phyloP scores from a whole-genome alignment of 2,113 vertebrate species.

The Columba livia region DNA sequence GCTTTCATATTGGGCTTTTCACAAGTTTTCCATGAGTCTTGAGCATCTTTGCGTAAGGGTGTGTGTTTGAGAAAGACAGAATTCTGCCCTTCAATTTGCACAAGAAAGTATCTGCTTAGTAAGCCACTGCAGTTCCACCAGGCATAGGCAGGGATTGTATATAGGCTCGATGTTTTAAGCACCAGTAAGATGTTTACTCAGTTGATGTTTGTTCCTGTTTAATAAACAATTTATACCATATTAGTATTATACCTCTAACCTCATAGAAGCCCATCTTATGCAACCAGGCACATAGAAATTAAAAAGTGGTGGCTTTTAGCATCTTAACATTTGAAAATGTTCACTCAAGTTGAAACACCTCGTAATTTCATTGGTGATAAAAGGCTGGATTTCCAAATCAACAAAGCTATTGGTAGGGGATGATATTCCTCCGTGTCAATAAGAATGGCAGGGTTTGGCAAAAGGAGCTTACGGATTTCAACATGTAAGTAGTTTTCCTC shows the following conservation, averaged over 20 bases:
- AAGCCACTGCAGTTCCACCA: neutral
- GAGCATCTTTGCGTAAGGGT: neutral
- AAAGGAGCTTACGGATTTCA: neutral
- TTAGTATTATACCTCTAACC: neutral
- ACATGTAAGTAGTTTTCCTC: neutral
- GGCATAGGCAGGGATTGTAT: neutral
- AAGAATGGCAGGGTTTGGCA: neutral
- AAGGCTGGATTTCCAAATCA: neutral
- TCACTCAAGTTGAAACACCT: neutral
- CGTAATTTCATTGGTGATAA: neutral
- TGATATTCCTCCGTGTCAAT: neutral
- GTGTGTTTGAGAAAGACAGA: neutral
- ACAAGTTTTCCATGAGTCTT: neutral
- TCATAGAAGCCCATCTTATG: neutral
- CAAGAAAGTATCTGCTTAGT: neutral
- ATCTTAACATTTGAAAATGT: neutral
- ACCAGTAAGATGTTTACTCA: neutral
- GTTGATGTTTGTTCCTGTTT: neutral
- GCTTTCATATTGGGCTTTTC: neutral
- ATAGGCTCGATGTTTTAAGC: neutral
- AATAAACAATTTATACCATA: neutral
- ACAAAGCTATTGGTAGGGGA: neutral
- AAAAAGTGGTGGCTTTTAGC: neutral
- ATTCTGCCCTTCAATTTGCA: neutral
- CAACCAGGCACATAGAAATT: neutral